A percentile compares a stretch with the other conserved stretches of the same genome.
These are phyloP conservation scores for Platyura marginata DNA, from an alignment of 1,140 invertebrate genomes.

Conservation along the genomic window DNA sequence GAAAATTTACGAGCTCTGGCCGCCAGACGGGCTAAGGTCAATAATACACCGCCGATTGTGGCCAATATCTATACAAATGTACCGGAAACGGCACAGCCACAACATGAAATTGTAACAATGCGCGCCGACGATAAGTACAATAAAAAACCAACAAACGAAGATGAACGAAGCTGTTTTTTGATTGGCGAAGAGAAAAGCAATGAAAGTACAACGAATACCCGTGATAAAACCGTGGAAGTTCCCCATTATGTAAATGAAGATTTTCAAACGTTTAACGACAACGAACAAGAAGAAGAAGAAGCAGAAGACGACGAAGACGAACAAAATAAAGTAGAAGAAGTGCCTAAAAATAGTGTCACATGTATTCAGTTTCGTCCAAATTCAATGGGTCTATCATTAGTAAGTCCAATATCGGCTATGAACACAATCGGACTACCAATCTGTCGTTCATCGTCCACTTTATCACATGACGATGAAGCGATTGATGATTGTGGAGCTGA, in stretches of 20 bases:
- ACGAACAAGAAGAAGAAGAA: neutral
- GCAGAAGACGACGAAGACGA: too few relatives aligned
- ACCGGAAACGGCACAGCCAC: constrained; percentile 43
- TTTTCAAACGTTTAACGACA: neutral
- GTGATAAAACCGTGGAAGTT: constrained; percentile 10
- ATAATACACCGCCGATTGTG: constrained; percentile 28
- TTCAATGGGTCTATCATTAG: constrained; percentile 1
- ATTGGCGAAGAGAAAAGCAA: constrained; percentile 10
- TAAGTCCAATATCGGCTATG: constrained; percentile 13
- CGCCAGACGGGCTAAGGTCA: constrained; percentile 10
- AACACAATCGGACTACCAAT: constrained; percentile 18
- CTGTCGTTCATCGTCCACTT: neutral
- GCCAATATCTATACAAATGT: constrained; percentile 59
- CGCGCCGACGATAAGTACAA: constrained; percentile 22
- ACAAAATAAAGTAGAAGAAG: too few relatives aligned
- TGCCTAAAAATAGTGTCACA: constrained; percentile 4
- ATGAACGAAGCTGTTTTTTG: constrained; percentile 18
- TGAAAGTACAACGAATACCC: constrained; percentile 9
- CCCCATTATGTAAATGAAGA: constrained; percentile 19
- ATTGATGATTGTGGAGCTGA: too few relatives aligned
- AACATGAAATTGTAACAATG: constrained; percentile 31
- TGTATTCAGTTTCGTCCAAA: neutral
- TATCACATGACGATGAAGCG: neutral
- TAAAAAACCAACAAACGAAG: constrained; percentile 13
- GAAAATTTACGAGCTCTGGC: constrained; percentile 14